Conservation (phyloP, 2,888 invertebrate genomes). For the Mongoloraphidia duomilia region DNA sequence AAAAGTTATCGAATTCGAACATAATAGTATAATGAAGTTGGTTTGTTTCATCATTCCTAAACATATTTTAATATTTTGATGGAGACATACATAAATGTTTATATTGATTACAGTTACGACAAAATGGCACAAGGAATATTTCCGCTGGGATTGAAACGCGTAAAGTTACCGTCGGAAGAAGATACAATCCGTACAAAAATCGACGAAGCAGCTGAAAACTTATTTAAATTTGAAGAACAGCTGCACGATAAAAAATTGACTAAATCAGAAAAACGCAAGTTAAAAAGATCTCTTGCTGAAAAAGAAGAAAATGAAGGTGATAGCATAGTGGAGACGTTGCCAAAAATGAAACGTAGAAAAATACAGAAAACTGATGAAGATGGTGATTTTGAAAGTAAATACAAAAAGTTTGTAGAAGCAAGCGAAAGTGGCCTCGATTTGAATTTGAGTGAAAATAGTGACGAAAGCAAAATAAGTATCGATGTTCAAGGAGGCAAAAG, state of each 20-base stretch:
- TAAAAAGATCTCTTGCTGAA: slow-evolving; percentile 10
- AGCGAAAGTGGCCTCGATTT: slow-evolving; percentile 4
- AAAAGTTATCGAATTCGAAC: not conserved
- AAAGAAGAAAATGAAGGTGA: slow-evolving; percentile 17
- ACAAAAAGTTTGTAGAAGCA: slow-evolving; percentile 6
- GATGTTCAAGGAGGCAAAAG: slow-evolving; percentile 16
- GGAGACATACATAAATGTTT: too few relatives aligned
- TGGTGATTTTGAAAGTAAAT: slow-evolving; percentile 9
- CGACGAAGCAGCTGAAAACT: slow-evolving; percentile 22
- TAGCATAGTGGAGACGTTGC: slow-evolving; percentile 13
- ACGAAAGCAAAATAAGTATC: slow-evolving; percentile 2
- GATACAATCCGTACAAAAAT: slow-evolving; percentile 20
- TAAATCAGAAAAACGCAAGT: slow-evolving; percentile 12
- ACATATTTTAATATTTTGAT: too few relatives aligned
- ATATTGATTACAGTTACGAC: slow-evolving; percentile 35
- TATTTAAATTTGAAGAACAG: slow-evolving; percentile 26
- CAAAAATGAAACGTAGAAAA: slow-evolving; percentile 9
- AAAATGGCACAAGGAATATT: slow-evolving; percentile 44
- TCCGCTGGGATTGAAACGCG: slow-evolving; percentile 46
- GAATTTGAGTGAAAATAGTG: slow-evolving; percentile 20
- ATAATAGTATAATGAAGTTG: not conserved
- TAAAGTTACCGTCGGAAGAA: slow-evolving; percentile 28
- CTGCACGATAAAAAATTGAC: slow-evolving; percentile 14
- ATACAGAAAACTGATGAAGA: slow-evolving; percentile 8
- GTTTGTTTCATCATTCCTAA: not conserved